phyloP scores from a whole-genome alignment of 2,113 vertebrate species.

The Oxyruncus cristatus region DNA sequence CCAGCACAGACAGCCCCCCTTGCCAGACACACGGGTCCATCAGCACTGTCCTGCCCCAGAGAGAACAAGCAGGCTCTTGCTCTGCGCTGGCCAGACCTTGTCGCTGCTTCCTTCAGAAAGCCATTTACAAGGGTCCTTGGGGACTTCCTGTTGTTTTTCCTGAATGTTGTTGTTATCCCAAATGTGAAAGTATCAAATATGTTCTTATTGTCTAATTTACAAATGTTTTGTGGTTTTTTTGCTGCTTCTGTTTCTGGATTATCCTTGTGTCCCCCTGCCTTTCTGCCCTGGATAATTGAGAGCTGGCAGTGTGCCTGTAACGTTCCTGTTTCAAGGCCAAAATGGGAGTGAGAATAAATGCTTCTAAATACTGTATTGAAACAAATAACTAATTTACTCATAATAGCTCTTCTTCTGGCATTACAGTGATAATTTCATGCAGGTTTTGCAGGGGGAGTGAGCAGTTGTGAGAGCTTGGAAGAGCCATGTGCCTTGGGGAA shows the following conservation, averaged over 20 bases:
- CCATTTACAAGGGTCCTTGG: neutral
- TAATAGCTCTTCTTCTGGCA: neutral
- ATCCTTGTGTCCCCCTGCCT: neutral
- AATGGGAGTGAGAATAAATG: slow-evolving; percentile 43
- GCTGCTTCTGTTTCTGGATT: slow-evolving; percentile 6
- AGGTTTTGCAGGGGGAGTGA: neutral
- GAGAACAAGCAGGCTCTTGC: neutral
- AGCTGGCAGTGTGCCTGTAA: neutral
- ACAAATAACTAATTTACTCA: slow-evolving; percentile 23
- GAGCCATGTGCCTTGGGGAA: neutral
- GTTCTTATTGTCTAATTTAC: neutral
- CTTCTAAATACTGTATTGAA: slow-evolving; percentile 13
- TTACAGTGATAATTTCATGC: neutral
- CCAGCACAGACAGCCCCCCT: neutral
- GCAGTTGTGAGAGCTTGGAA: neutral
- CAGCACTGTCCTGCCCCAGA: neutral
- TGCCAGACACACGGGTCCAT: accelerated
- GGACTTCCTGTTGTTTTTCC: neutral
- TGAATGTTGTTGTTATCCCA: neutral
- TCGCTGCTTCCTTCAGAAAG: neutral
- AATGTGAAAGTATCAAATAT: neutral
- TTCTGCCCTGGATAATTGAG: slow-evolving; percentile 21
- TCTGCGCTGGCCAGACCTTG: neutral
- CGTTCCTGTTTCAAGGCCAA: neutral
- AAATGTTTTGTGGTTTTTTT: neutral